phyloP scores from a whole-genome alignment of 2,797 vertebrate genomes.

The Triplophysa bombifrons region DNA sequence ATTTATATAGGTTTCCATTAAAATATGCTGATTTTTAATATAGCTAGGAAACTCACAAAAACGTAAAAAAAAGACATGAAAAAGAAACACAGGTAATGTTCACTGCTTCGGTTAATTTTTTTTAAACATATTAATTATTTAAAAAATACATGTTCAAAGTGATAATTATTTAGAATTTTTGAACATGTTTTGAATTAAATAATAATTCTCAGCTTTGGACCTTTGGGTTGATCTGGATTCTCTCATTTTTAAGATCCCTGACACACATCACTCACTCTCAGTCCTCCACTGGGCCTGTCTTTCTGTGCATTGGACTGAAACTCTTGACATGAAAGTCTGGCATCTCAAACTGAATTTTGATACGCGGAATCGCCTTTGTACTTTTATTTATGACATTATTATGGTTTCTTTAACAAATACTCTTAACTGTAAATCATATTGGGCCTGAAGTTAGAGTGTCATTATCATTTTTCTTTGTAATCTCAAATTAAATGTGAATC shows the following conservation, averaged over 20 bases:
- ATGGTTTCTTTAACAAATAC: background rate
- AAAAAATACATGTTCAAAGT: background rate
- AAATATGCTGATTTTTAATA: background rate
- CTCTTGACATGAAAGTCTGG: constrained; percentile 51
- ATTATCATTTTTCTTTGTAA: background rate
- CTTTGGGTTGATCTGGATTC: background rate
- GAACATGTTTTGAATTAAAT: background rate
- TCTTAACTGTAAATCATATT: background rate
- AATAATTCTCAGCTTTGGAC: background rate
- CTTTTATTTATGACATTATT: constrained; percentile 6
- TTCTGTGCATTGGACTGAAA: constrained; percentile 38
- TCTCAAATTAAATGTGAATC: background rate
- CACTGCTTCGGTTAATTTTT: background rate
- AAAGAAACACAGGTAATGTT: background rate
- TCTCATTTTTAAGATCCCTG: constrained; percentile 28
- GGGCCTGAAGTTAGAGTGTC: background rate
- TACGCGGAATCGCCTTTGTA: background rate
- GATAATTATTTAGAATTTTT: background rate
- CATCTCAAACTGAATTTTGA: constrained; percentile 53
- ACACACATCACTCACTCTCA: constrained; percentile 23
- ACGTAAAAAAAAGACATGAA: background rate
- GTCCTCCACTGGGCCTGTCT: constrained; percentile 33
- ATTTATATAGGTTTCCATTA: background rate
- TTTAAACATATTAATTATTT: background rate
- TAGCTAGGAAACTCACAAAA: too few relatives aligned